Conservation (phyloP, 2,113 vertebrate genomes). For the Tor tambroides region DNA sequence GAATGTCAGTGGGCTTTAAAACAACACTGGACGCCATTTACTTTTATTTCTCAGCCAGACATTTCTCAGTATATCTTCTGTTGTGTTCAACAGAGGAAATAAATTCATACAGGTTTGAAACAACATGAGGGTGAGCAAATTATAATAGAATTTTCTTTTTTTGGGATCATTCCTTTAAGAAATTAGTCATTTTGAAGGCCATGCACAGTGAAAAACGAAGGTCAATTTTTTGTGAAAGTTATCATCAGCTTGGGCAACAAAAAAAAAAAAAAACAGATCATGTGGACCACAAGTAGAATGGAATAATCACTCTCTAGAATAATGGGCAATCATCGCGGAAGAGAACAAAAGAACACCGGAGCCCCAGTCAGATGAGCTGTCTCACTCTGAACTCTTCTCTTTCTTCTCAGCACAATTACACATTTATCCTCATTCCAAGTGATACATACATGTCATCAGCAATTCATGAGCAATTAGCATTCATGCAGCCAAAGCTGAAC, state of each 20-base stretch:
- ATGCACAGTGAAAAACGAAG: neutral
- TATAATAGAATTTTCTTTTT: neutral
- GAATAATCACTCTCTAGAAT: conserved; percentile 10
- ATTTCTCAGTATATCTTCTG: neutral
- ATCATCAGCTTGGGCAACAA: neutral
- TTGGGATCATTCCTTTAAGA: neutral
- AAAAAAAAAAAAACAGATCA: neutral
- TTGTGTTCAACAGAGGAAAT: neutral
- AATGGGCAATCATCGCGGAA: neutral
- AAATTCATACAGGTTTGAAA: neutral
- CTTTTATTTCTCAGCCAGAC: neutral
- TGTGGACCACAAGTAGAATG: neutral
- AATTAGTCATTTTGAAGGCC: neutral
- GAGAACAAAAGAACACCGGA: conserved; percentile 6
- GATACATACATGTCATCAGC: conserved; percentile 11
- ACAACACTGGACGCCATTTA: neutral
- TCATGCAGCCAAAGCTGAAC: neutral
- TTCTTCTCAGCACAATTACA: neutral
- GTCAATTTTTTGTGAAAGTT: neutral
- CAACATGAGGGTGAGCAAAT: neutral
- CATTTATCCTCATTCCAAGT: neutral
- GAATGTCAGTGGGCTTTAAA: neutral
- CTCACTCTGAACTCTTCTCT: conserved; percentile 5
- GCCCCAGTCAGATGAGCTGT: neutral
- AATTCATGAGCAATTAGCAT: neutral